Conservation (phyloP, 92 coral and sea anemone genomes). For the Porites evermanni region DNA sequence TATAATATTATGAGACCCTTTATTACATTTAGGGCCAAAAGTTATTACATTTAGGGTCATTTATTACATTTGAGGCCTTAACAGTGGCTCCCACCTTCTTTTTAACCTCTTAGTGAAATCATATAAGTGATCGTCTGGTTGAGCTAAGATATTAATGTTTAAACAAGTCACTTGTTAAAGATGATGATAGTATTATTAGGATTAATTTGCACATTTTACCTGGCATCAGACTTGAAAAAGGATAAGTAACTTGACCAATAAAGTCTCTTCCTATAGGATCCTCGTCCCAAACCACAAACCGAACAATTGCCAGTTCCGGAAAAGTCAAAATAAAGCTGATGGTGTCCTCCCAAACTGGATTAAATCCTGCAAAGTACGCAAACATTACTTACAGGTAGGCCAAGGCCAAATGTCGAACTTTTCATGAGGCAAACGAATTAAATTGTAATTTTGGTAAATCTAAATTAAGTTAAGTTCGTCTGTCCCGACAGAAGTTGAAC, state of each 20-base stretch:
- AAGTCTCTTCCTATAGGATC: constrained; percentile 92
- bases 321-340: constrained; percentile 66
- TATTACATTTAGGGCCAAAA: too few species aligned
- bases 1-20: too few species aligned
- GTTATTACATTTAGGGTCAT: too few species aligned
- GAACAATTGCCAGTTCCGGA: constrained; percentile 73
- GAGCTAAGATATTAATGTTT: background rate
- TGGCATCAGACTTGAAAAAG: constrained; percentile 71
- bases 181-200: background rate
- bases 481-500: too few species aligned
- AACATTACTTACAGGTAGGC: background rate
- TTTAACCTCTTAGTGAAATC: too few species aligned
- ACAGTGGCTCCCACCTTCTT: too few species aligned
- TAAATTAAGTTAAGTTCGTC: too few species aligned
- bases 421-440: too few species aligned
- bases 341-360: constrained; percentile 93
- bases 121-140: too few species aligned
- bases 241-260: constrained; percentile 81
- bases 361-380: constrained; percentile 59
- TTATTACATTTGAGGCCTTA: too few species aligned
- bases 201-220: constrained; percentile 33
- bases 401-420: too few species aligned
- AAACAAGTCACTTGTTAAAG: background rate
- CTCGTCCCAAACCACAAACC: constrained; percentile 91
- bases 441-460: too few species aligned